Evolutionary conservation across 64 coral and sea anemone species (phyloP), one percentile per base, ranked within the genome.

Genomic region (Cladopsammia gracilis): DNA sequence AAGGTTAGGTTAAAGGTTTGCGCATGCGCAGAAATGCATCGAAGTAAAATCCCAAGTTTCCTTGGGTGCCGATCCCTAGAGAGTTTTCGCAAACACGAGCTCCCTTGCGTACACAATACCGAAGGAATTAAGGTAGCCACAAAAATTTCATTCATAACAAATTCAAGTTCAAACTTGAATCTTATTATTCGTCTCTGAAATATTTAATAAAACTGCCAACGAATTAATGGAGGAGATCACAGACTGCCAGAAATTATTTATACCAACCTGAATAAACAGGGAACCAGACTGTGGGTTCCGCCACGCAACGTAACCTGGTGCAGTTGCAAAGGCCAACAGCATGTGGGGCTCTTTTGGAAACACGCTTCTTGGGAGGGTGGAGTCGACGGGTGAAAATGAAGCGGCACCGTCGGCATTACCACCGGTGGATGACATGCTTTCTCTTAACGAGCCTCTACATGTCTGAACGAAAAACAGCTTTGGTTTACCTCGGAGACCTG

Each of bases 391-490:
- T 64, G 61, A 64, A 20, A 64, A 64, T 19, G 61, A 2, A 20
- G 12, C 61, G 14, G 1, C 61, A 64, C 14, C 14, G 19, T 64
- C 61, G 5, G 61, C 61, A 64, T 19, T 64, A 64, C 13, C 61
- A 64, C 13, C 5, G 61, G 4, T 64, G 13, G 61, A 13, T 4
- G 61, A 64, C 1, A 75, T 18, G 4, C 72, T 43, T 43, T 75
- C 72, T 12, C 16, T 58, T 47, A 50, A 47, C 2, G 23, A 83
- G 16, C 15, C 61, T 69, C 42, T 64, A 14, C 77, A 79, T 4
- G 77, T 46, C 20, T 79, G 77, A 14, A 79, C 19, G 16, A 79
- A 57, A 61, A 58, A n/a, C 50, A 86, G 43, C 15, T 86, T 68
- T 18, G 77, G 77, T 18, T 79, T 79, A n/a, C 34, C 24, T 58